Conservation (phyloP, 2,888 invertebrate species). For the Tipula confusa region DNA sequence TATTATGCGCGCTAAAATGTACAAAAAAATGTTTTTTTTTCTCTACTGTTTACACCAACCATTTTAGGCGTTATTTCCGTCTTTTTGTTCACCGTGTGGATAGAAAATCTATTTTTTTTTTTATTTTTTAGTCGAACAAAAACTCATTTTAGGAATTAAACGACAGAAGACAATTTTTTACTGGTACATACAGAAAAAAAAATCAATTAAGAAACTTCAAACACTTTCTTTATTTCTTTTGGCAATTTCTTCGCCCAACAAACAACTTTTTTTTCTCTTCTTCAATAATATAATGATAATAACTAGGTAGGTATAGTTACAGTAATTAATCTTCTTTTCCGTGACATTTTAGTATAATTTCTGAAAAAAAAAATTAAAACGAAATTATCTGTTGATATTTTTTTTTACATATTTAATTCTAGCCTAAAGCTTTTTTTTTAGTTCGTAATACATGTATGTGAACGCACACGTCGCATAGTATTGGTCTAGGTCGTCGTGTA, state of each 20-base stretch:
- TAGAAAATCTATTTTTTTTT: background rate
- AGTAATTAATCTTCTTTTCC: background rate
- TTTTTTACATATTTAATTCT: background rate
- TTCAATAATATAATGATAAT: background rate
- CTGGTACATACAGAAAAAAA: background rate
- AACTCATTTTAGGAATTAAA: background rate
- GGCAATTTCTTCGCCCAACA: background rate
- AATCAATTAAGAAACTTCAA: background rate
- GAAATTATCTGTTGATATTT: background rate
- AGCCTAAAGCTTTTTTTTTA: background rate
- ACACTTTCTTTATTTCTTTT: constrained; percentile 6
- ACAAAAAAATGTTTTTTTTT: background rate
- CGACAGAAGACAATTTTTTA: background rate
- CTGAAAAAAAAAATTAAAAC: background rate
- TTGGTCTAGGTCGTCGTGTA: background rate
- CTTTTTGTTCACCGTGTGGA: constrained; percentile 4
- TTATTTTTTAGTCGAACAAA: background rate
- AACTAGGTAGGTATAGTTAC: constrained; percentile 1
- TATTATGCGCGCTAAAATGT: background rate
- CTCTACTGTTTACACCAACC: background rate
- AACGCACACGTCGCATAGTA: background rate
- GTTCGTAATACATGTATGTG: background rate
- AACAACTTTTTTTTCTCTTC: background rate
- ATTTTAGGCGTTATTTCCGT: background rate
- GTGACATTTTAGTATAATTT: background rate